These are phyloP conservation scores for Hylia prasina DNA, from an alignment of 2,113 vertebrate genomes.

Conservation along the genomic window DNA sequence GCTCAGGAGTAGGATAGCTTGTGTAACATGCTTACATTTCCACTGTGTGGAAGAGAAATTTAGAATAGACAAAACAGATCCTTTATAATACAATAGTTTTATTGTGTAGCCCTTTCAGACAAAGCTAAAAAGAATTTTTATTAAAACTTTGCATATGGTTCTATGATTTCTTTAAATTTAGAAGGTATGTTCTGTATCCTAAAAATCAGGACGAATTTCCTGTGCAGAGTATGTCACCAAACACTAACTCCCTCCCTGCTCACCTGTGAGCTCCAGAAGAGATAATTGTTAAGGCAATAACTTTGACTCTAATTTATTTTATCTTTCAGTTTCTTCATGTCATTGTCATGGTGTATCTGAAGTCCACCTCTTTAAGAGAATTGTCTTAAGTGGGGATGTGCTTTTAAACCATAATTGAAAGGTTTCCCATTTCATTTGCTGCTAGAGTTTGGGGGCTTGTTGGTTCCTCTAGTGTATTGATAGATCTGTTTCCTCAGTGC, in stretches of 20 bases:
- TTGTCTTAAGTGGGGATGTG: background rate
- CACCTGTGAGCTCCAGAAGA: background rate
- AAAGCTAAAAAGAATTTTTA: background rate
- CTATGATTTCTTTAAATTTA: background rate
- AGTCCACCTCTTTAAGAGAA: background rate
- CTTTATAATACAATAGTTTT: conserved; percentile 23
- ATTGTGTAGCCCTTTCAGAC: background rate
- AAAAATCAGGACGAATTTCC: background rate
- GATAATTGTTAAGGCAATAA: background rate
- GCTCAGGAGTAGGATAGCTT: background rate
- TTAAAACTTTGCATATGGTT: background rate
- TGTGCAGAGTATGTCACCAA: background rate
- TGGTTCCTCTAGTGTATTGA: background rate
- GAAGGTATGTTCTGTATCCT: background rate
- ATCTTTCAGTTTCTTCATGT: background rate
- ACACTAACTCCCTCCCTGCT: background rate
- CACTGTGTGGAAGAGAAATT: background rate
- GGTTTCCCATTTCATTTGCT: background rate
- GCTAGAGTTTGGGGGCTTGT: background rate
- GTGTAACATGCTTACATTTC: background rate
- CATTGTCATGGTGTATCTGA: background rate
- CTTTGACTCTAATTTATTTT: background rate
- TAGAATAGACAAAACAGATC: conserved; percentile 38
- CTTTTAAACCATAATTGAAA: background rate
- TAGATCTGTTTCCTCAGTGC: background rate